These are phyloP conservation scores for Coendou prehensilis DNA, from an alignment of 2,797 vertebrate species.

Conservation along the genomic window DNA sequence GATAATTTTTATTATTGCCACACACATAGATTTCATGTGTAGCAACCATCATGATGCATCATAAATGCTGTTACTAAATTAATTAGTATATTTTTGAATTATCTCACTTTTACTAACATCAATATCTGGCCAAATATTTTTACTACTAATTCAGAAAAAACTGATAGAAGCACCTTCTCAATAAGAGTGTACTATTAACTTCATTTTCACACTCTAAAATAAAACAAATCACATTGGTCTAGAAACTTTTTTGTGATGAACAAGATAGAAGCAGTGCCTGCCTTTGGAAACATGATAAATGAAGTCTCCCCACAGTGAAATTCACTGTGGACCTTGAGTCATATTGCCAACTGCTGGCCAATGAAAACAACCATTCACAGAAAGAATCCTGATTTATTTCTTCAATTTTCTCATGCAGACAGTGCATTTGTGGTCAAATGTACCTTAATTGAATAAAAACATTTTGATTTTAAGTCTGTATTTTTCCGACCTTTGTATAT, in stretches of 20 bases:
- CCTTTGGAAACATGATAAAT: conserved; percentile 83
- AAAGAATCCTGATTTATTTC: conserved; percentile 76
- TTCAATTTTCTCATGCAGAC: conserved; percentile 81
- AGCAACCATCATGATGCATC: background rate
- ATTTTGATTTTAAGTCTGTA: conserved; percentile 72
- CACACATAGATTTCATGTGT: background rate
- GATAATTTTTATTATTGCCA: background rate
- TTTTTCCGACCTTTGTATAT: conserved; percentile 64
- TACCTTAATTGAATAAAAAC: conserved; percentile 82
- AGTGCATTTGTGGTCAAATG: conserved; percentile 76
- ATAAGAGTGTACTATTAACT: background rate
- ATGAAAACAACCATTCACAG: conserved; percentile 73
- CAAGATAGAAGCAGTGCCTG: conserved; percentile 65
- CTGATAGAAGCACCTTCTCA: background rate
- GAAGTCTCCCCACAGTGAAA: conserved; percentile 72
- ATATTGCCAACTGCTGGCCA: conserved; percentile 40
- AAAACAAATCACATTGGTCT: background rate
- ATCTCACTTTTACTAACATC: background rate
- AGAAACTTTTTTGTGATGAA: conserved; percentile 64
- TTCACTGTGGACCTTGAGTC: conserved; percentile 59
- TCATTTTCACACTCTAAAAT: background rate
- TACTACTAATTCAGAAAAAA: background rate
- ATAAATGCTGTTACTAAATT: background rate
- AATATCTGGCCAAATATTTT: conserved; percentile 32
- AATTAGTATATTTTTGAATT: conserved; percentile 29